phyloP scores from a whole-genome alignment of 1,140 invertebrate species.

The Polyergus mexicanus region DNA sequence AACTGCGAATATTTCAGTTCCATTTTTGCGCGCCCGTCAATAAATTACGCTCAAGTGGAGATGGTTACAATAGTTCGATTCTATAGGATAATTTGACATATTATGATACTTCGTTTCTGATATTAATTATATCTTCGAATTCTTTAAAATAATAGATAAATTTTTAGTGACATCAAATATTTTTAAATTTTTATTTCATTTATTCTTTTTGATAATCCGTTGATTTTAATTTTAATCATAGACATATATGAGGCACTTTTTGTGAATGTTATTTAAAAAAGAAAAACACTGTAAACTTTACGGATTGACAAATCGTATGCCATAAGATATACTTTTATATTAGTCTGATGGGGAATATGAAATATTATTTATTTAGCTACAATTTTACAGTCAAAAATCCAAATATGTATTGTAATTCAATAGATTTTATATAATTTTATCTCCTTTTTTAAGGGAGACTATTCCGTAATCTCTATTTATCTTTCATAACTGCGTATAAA shows the following conservation, averaged over 20 bases:
- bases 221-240: not conserved
- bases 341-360: not conserved
- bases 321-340: not conserved
- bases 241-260: not conserved
- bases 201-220: not conserved
- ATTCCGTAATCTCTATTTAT: not conserved
- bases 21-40: constrained; percentile 34
- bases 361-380: not conserved
- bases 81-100: not conserved
- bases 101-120: not conserved
- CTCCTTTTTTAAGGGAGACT: not conserved
- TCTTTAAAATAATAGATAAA: not conserved
- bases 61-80: not conserved
- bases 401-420: not conserved
- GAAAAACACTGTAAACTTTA: not conserved
- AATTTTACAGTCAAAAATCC: not conserved
- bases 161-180: not conserved
- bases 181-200: not conserved
- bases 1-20: constrained; percentile 42
- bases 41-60: not conserved
- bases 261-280: not conserved
- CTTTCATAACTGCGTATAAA: not conserved
- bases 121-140: not conserved
- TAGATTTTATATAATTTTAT: too few species aligned
- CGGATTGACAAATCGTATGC: not conserved